These are phyloP conservation scores for Papilio dardanus DNA, from an alignment of 1,140 invertebrate genomes.

Conservation along the genomic window DNA sequence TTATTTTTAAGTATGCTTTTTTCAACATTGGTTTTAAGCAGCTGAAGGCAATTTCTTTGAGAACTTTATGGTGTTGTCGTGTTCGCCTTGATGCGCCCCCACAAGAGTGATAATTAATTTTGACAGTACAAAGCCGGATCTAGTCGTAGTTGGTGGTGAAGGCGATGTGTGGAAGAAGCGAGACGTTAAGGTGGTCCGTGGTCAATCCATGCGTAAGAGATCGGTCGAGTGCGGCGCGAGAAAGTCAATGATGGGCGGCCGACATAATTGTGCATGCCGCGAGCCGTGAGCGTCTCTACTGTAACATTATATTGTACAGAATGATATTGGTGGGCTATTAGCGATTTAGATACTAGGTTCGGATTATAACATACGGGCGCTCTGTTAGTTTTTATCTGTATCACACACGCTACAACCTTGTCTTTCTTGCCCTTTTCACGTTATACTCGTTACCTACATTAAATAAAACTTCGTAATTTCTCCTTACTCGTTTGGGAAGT, in stretches of 20 bases:
- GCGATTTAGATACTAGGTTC: background rate
- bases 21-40: too few relatives aligned
- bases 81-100: too few relatives aligned
- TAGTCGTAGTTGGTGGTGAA: conserved; percentile 24
- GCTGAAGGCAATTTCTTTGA: background rate
- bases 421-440: too few relatives aligned
- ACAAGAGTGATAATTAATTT: background rate
- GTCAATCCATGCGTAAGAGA: conserved; percentile 44
- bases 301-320: conserved; percentile 43
- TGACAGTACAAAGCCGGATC: background rate
- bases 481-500: too few relatives aligned
- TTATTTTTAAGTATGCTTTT: background rate
- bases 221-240: conserved; percentile 45
- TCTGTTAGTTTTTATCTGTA: too few relatives aligned
- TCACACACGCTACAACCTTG: too few relatives aligned
- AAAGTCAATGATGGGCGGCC: conserved; percentile 72
- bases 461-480: too few relatives aligned
- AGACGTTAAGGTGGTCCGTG: conserved; percentile 47
- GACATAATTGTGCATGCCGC: conserved; percentile 68
- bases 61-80: background rate
- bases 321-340: background rate
- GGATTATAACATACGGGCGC: background rate
- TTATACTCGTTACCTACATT: too few relatives aligned
- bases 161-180: conserved; percentile 25
- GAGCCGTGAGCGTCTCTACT: conserved; percentile 48